Conservation (phyloP, 1,140 invertebrate genomes). For the Drosophila repletoides region DNA sequence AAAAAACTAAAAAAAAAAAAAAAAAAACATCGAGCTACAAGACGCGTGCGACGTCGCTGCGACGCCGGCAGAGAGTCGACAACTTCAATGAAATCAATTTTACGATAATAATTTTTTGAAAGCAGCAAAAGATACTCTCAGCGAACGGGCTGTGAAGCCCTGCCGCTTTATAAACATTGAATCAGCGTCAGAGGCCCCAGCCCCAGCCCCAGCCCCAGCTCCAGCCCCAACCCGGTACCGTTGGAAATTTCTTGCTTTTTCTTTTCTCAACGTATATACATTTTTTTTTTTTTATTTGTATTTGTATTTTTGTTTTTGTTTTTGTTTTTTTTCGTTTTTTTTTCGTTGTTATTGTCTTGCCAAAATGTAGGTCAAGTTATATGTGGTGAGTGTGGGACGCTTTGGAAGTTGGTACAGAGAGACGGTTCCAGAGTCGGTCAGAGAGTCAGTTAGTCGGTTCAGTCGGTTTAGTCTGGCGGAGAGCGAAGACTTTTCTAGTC, state of each 20-base stretch:
- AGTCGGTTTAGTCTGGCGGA: conserved; percentile 2
- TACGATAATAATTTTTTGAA: conserved; percentile 78
- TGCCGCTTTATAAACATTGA: conserved; percentile 71
- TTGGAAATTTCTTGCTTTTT: conserved; percentile 81
- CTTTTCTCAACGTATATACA: conserved; percentile 51
- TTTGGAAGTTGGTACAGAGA: conserved; percentile 50
- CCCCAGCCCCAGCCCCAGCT: too few relatives aligned
- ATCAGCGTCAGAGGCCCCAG: conserved; percentile 60
- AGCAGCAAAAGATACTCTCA: conserved; percentile 27
- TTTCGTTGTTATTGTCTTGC: conserved; percentile 77
- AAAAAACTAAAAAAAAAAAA: conserved; percentile 15
- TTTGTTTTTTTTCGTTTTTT: conserved; percentile 50
- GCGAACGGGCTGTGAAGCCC: conserved; percentile 63
- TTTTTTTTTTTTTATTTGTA: conserved; percentile 18
- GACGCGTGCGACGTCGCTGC: conserved; percentile 39
- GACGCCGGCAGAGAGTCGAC: conserved; percentile 34
- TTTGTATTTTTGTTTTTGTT: conserved; percentile 44
- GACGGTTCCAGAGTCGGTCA: conserved; percentile 33
- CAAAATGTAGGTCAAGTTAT: conserved; percentile 79
- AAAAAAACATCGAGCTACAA: conserved; percentile 31
- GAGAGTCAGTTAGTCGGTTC: conserved; percentile 41
- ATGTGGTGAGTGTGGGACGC: conserved; percentile 46
- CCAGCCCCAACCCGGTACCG: conserved; percentile 54
- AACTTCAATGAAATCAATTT: conserved; percentile 80
- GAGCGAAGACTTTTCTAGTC: conserved; percentile 69